These are phyloP conservation scores for Stratiomys singularior DNA, from an alignment of 2,888 invertebrate genomes.

Conservation along the genomic window DNA sequence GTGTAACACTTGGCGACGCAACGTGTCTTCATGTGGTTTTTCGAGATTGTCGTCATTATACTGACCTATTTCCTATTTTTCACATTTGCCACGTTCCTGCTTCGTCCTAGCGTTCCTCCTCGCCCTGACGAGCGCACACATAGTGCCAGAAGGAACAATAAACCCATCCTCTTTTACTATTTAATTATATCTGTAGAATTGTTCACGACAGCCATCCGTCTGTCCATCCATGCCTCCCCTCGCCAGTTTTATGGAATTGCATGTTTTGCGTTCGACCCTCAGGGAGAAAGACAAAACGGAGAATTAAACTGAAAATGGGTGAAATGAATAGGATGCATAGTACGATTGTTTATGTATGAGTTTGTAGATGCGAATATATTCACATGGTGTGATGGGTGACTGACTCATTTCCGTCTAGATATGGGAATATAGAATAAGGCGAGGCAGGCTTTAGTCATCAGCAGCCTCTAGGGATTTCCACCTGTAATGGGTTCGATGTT, in stretches of 20 bases:
- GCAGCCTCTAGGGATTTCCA: constrained; percentile 31
- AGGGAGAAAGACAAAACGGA: neutral
- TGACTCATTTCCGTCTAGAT: constrained; percentile 34
- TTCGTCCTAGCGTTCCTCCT: neutral
- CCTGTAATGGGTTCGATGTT: constrained; percentile 6
- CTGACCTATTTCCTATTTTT: constrained; percentile 38
- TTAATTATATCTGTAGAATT: constrained; percentile 1
- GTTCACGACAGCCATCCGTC: neutral
- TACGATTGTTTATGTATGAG: neutral
- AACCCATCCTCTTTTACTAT: neutral
- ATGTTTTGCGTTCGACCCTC: neutral
- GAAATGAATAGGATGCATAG: neutral
- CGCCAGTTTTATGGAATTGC: constrained; percentile 17
- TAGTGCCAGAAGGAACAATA: neutral
- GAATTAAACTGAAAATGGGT: constrained; percentile 24
- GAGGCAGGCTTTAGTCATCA: constrained; percentile 21
- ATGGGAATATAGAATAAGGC: constrained; percentile 9
- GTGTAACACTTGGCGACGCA: neutral
- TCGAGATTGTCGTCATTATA: constrained; percentile 21
- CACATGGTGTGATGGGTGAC: neutral
- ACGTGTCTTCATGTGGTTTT: neutral
- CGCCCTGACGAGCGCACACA: too few species aligned
- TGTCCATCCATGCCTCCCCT: too few species aligned
- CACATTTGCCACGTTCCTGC: neutral
- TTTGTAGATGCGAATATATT: neutral